Evolutionary conservation across 2,797 vertebrate species (phyloP), one percentile per base, ranked within the genome.

Genomic region (Hippocampus kuda): DNA sequence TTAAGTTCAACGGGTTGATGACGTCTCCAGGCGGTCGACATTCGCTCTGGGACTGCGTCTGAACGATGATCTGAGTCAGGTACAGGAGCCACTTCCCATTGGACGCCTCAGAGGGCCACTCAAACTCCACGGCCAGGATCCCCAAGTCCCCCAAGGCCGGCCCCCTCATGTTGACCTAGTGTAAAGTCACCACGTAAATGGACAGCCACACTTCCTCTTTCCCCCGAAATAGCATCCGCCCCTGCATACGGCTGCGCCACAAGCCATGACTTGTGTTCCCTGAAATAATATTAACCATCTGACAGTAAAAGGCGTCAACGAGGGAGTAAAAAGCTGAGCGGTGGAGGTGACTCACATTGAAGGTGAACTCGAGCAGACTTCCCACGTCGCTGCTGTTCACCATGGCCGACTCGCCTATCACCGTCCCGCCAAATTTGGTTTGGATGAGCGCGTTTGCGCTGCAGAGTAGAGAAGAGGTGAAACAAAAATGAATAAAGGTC

Each of bases 31-130:
- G 78, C 1, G 97, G 94, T 1, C 72, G 78, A 30, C 96, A 99
- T 41, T 74, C 84, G 9, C 74, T 83, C 74, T 87, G 88, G 9
- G 87, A 83, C 0, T 90, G 84, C 68, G 88, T 83, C 6, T 64
- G 83, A 49, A 93, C 66, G 0, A 89, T 69, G 72, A 98, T 92
- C 85, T 93, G 90, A 0, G 94, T 95, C 70, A 95, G 93, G 79
- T 98, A 99, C n/a, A 98, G 90, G 70, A 99, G 88, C 97, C 97
- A 98, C 72, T 99, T 99, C 63, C 95, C 95, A 0, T 94, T 99
- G 81, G 82, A 26, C 9, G 93, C 92, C 85, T 97, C 95, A 10
- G 85, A 89, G 2, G 97, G 97, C 96, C 97, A 99, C 65, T 93
- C 84, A 1, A 98, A 92, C 34, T 93, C 94, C 74, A 98, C 84